These are phyloP conservation scores for Adrianichthys oophorus DNA, from an alignment of 2,797 vertebrate species.

Conservation along the genomic window DNA sequence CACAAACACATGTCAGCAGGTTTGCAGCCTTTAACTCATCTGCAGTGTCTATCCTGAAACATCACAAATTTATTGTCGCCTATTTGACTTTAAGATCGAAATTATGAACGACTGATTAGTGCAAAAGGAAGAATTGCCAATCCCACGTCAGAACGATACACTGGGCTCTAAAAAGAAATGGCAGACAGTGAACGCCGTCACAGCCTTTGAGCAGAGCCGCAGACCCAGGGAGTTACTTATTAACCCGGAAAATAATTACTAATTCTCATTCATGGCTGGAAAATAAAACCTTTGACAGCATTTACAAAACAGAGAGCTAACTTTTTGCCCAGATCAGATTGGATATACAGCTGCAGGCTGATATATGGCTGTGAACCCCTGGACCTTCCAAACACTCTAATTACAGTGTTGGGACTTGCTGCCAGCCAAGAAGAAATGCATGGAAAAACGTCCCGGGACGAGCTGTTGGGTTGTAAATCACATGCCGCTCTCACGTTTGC, in stretches of 20 bases:
- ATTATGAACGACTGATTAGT: slow-evolving; percentile 28
- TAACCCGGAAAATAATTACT: slow-evolving; percentile 77
- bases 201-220: slow-evolving; percentile 18
- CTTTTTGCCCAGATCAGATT: slow-evolving; percentile 55
- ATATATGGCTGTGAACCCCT: slow-evolving; percentile 73
- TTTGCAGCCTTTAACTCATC: slow-evolving; percentile 20
- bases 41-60: slow-evolving; percentile 19
- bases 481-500: slow-evolving; percentile 32
- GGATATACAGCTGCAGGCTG: slow-evolving; percentile 71
- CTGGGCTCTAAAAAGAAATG: background rate
- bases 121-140: slow-evolving; percentile 14
- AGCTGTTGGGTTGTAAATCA: slow-evolving; percentile 68
- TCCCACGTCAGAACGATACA: no score
- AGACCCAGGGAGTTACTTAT: slow-evolving; percentile 64
- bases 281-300: slow-evolving; percentile 75
- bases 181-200: background rate
- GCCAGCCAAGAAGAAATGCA: slow-evolving; percentile 66
- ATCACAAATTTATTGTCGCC: slow-evolving; percentile 29
- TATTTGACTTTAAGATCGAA: slow-evolving; percentile 11
- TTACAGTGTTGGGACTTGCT: slow-evolving; percentile 71
- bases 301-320: slow-evolving; percentile 70
- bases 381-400: slow-evolving; percentile 70
- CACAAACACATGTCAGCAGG: slow-evolving; percentile 38
- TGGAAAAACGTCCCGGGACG: slow-evolving; percentile 64
- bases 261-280: slow-evolving; percentile 64